Base-by-base conservation (phyloP, 2,888 invertebrate genomes). In the Acronicta leporina region DNA sequence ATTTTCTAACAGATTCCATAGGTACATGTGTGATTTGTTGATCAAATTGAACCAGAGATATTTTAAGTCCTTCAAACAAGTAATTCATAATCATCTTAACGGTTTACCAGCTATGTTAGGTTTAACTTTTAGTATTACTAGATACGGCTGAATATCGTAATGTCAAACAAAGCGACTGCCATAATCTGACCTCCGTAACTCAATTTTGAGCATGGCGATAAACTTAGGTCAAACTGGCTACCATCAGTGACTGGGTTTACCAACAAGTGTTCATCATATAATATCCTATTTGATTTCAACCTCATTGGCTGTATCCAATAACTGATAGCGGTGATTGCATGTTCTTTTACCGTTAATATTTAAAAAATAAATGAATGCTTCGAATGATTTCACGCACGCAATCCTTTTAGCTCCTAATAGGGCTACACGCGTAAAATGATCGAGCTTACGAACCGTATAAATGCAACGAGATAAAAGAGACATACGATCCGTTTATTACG, bases 1-100 rank as follows among this genome's bases (percentile, higher is more conserved):
- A 74, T 68, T 68, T 71, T 47, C 46, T 44, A 54, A 16, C 51
- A 35, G 62, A 75, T 68, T 60, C 45, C 48, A 38, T 35, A n/a
- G n/a, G n/a, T n/a, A 13, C 5, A 30, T 61, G 53, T 53, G 57
- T 60, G 57, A 65, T 75, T 74, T 64, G 57, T 62, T 42, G 49
- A 63, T 60, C 20, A 60, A 67, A 63, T 67, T 67, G 63, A 47
- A 58, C 10, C 9, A 67, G 50, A 15, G 15, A 35, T 59, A 16
- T 51, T 63, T 55, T 49, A 45, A 20, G 48, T 49, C 10, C n/a
- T 43, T 52, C 20, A n/a, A n/a, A n/a, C n/a, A n/a, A n/a, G n/a
- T 7, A 30, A 30, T 2, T 33, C 4, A 33, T 33, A 1, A 33
- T 11, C 33, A 11, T 4, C 11, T 2, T 33, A 11, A 11, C 1